Percentiles rank a stretch among this genome's conserved stretches.
Conservation (phyloP, 2,797 vertebrate species). For the Crenuchus spilurus region DNA sequence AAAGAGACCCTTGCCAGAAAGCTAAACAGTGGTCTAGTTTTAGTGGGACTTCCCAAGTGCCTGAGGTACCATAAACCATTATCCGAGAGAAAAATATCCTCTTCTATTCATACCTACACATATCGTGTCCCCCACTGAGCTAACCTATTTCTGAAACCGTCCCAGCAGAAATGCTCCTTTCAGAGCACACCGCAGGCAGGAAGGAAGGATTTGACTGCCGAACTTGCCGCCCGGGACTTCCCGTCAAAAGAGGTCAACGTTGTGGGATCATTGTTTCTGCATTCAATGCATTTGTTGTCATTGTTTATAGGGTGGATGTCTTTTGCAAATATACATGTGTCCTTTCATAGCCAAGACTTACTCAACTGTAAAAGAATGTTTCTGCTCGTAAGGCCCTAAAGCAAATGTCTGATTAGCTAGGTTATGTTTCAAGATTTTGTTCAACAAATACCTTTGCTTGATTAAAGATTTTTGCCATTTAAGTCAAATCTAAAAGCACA, state of each 20-base stretch:
- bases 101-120: slow-evolving; percentile 1
- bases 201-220: slow-evolving; percentile 36
- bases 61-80: neutral
- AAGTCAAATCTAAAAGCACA: neutral
- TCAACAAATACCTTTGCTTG: neutral
- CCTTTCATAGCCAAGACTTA: neutral
- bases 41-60: neutral
- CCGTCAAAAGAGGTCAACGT: neutral
- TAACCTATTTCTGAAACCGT: slow-evolving; percentile 19
- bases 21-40: neutral
- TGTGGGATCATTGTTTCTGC: slow-evolving; percentile 30
- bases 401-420: neutral
- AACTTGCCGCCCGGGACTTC: slow-evolving; percentile 23
- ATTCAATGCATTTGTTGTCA: neutral
- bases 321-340: neutral
- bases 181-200: neutral
- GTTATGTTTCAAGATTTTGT: neutral
- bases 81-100: slow-evolving; percentile 2
- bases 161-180: neutral
- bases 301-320: neutral
- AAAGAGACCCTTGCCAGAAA: neutral
- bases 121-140: neutral
- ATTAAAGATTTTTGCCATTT: neutral
- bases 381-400: neutral
- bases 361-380: neutral